Base-by-base conservation (phyloP, 2,888 invertebrate genomes). In the Plebejus anna region DNA sequence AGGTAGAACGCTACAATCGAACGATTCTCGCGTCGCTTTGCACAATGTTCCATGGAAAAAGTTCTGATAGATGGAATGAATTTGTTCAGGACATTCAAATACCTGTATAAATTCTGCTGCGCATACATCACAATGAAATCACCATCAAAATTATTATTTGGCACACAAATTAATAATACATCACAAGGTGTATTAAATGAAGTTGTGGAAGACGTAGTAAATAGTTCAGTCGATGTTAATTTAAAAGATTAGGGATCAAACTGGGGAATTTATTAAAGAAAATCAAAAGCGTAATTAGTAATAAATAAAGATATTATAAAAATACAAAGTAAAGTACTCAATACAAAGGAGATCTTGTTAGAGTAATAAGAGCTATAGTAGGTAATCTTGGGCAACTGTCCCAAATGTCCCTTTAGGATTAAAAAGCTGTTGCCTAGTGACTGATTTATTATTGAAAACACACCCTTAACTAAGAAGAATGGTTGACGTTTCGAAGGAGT, bases 1-100 rank as follows among this genome's bases (percentile, higher is more conserved):
- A 81, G 42, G 79, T 82, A 1, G 81, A 82, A 75, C 36, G 81
- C 11, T 80, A 72, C 28, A 81, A 81, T 71, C 57, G 80, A 16
- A 81, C 81, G 6, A 79, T 82, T 22, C 66, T 79, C 13, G 78
- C 66, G 22, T 61, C 79, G 2, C 71, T 81, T 4, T 59, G 55
- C 9, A 71, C 78, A 7, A 72, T 22, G 32, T 75, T 22, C 59
- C 79, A 79, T 47, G 77, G 72, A n/a, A 36, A 70, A 59, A 28
- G 61, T 4, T 70, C 77, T 6, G 77, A 70, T n/a, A n/a, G 13
- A 6, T 80, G 79, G 80, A 79, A 79, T 59, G 70, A 78, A 3
- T n/a, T 76, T 13, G 3, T 80, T 22, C 32, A 42, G 2, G 79
- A 80, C 11, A 70, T 80, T 2, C 79, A 81, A 47, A 38, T 79